Conservation (phyloP, 2,113 vertebrate species). For the Isichthys henryi region DNA sequence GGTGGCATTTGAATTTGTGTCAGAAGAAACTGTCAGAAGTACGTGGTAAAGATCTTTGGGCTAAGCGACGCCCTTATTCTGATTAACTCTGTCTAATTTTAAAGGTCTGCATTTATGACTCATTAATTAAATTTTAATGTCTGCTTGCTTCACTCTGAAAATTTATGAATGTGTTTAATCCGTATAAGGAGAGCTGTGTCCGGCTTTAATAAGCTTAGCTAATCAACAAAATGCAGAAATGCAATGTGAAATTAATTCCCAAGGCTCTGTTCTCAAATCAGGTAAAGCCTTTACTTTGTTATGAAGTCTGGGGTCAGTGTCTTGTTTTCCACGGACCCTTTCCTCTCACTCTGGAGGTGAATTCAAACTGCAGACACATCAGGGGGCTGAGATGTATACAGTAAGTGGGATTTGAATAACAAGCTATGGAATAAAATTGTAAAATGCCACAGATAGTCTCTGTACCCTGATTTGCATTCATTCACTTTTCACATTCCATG, state of each 20-base stretch:
- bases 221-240: constrained; percentile 7
- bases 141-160: constrained; percentile 1
- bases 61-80: background rate
- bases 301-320: background rate
- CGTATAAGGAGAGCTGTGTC: background rate
- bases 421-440: background rate
- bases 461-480: background rate
- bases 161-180: background rate
- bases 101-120: constrained; percentile 6
- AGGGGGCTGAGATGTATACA: too few relatives aligned
- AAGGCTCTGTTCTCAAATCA: background rate
- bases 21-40: background rate
- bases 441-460: background rate
- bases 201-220: background rate
- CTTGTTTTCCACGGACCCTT: background rate
- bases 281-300: background rate
- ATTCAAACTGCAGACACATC: background rate
- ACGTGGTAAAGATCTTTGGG: background rate
- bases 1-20: background rate
- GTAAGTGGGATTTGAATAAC: background rate
- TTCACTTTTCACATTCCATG: background rate
- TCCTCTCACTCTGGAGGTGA: background rate
- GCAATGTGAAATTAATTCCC: background rate
- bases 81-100: constrained; percentile 3
- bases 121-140: constrained; percentile 7